These are phyloP conservation scores for Drosophila flavopinicola DNA, from an alignment of 2,888 invertebrate genomes.

Conservation along the genomic window DNA sequence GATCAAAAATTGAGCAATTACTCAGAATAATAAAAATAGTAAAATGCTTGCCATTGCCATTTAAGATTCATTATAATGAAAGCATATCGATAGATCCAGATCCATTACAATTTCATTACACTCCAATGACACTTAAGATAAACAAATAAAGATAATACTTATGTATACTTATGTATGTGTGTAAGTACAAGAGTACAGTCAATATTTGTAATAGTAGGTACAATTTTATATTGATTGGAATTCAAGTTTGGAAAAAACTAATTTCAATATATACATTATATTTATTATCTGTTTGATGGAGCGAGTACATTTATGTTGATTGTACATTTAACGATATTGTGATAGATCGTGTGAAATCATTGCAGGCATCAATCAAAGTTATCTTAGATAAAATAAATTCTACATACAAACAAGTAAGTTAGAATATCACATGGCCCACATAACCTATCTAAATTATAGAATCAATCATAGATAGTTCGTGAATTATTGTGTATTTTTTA, in stretches of 20 bases:
- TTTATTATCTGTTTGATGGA: slow-evolving; percentile 18
- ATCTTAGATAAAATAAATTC: neutral
- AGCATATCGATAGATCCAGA: neutral
- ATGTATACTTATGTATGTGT: neutral
- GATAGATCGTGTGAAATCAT: slow-evolving; percentile 27
- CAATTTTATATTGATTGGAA: neutral
- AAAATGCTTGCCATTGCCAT: too few relatives aligned
- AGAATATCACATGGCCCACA: neutral
- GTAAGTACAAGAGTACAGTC: slow-evolving; percentile 4
- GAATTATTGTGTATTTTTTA: too few relatives aligned
- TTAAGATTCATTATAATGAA: slow-evolving; percentile 11
- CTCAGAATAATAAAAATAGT: too few relatives aligned
- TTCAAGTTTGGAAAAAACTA: neutral
- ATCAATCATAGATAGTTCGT: too few relatives aligned
- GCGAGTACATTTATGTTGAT: neutral
- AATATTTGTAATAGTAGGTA: slow-evolving; percentile 3
- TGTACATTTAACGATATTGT: slow-evolving; percentile 5
- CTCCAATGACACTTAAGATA: too few relatives aligned
- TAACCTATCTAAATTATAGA: too few relatives aligned
- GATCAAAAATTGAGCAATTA: slow-evolving; percentile 8
- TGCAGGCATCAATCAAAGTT: slow-evolving; percentile 24
- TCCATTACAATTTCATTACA: neutral
- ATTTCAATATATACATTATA: neutral
- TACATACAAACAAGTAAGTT: too few relatives aligned
- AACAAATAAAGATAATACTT: neutral